Conservation (phyloP, 1,140 invertebrate genomes). For the Tyrophagus putrescentiae region DNA sequence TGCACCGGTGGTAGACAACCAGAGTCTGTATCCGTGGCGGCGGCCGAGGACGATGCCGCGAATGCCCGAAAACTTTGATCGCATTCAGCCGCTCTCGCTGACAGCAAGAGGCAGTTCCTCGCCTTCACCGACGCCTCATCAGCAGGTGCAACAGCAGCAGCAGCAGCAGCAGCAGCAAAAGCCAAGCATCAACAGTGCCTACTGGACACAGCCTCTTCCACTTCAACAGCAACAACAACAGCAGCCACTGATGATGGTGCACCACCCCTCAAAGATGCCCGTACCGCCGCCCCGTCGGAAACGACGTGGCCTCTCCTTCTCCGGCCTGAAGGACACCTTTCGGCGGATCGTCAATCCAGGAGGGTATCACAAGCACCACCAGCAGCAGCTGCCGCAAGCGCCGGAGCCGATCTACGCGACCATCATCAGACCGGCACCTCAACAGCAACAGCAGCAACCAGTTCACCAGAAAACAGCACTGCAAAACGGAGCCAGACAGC, state of each 20-base stretch:
- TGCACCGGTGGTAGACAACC: neutral
- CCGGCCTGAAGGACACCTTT: constrained; percentile 1
- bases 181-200: too few relatives aligned
- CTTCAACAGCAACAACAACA: neutral
- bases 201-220: too few relatives aligned
- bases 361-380: neutral
- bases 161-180: neutral
- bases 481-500: neutral
- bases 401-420: constrained; percentile 19
- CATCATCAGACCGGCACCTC: neutral
- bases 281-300: constrained; percentile 61
- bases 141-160: neutral
- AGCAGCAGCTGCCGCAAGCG: constrained; percentile 19
- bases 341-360: neutral
- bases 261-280: constrained; percentile 44
- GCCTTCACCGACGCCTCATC: neutral
- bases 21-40: constrained; percentile 11
- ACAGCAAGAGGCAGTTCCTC: neutral
- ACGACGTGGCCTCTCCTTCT: constrained; percentile 34
- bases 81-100: neutral
- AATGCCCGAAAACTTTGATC: neutral
- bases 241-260: neutral
- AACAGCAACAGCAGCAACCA: neutral
- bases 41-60: neutral
- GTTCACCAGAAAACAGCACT: neutral